Evolutionary conservation across 2,797 vertebrate genomes (phyloP).

Genomic region (Chrysocyon brachyurus): DNA sequence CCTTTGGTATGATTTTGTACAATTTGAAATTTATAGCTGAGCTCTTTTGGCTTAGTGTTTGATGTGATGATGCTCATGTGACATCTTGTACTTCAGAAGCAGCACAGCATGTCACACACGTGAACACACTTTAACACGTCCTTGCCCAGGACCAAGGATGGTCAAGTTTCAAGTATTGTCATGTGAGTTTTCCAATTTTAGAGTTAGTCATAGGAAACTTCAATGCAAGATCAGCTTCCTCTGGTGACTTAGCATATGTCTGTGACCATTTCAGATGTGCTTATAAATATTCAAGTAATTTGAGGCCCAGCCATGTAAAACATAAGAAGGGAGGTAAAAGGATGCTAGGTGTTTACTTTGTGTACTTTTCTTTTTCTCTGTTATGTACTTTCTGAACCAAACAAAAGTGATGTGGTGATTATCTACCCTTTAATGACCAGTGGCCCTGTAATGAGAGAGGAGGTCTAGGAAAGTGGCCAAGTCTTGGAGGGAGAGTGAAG

Average conservation of each 20-base stretch:
- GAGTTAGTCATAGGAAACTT: background rate
- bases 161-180: background rate
- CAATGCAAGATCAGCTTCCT: background rate
- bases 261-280: background rate
- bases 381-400: background rate
- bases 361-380: background rate
- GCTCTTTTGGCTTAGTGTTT: constrained; percentile 53
- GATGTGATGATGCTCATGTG: background rate
- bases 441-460: background rate
- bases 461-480: background rate
- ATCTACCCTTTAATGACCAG: background rate
- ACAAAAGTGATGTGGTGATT: background rate
- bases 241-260: background rate
- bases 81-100: constrained; percentile 25
- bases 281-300: background rate
- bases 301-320: background rate
- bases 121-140: background rate
- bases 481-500: too few species aligned
- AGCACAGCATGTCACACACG: background rate
- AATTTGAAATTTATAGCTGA: constrained; percentile 7
- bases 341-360: background rate
- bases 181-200: background rate
- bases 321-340: background rate
- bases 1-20: constrained; percentile 70
- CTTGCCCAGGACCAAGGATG: background rate